Evolutionary conservation across 2,888 invertebrate genomes (phyloP), one percentile per base, ranked within the genome.

Genomic region (Deilephila elpenor): DNA sequence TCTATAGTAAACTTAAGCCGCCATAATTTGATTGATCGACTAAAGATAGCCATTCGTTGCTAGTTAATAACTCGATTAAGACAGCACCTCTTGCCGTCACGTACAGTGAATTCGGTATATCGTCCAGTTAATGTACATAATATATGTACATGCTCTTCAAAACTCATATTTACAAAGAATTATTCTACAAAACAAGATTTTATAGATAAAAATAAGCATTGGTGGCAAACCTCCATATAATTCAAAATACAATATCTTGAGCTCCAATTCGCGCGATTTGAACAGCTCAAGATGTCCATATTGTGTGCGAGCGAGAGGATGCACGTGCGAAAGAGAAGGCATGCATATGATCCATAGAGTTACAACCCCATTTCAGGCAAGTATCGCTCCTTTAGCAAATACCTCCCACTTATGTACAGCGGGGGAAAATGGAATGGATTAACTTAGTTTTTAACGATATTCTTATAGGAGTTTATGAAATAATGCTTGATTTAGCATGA

Each of bases 311-410:
- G 71, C 19, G 70, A 53, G 70, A 73, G 20, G 53, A 2, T 60
- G 4, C 25, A 32, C 20, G 80, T 75, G 75, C 53, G 83, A 83
- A 75, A 0, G 83, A 76, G 84, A 84, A 14, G 61, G 77, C 25
- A 37, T 67, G 78, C 72, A 73, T 78, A 67, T 67, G 78, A 84
- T 82, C 80, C 77, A 82, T 83, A 83, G 83, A 82, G 81, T 83
- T 80, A 79, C 84, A 80, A 81, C 81, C 79, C 83, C 80, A 86
- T 87, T 87, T 84, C 80, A 80, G 76, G 76, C 79, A 82, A 84
- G 82, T 82, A 78, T 78, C 83, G 34, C 62, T 82, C 82, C 83
- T 84, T 87, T 85, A 85, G 84, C 79, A 85, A 86, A 86, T 83
- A 85, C 81, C 83, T 78, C 83, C 84, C 79, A 78, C 80, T 83